A percentile compares a stretch with the other conserved stretches of the same genome.
Conservation (phyloP, 1,140 invertebrate species). For the Macrotrachela quadricornifera region DNA sequence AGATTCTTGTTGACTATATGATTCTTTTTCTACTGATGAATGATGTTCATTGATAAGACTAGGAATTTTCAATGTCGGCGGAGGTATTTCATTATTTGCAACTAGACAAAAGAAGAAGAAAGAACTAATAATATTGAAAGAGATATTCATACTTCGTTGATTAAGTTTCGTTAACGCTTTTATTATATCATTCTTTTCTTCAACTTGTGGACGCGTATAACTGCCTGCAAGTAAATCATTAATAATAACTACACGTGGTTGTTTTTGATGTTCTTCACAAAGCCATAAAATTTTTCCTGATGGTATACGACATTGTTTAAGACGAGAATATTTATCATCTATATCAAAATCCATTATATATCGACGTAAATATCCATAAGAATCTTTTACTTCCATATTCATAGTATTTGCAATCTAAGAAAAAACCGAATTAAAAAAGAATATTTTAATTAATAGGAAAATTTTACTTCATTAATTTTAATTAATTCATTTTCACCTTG, state of each 20-base stretch:
- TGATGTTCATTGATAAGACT: no score
- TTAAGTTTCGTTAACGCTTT: no score
- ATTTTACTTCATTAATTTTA: not conserved
- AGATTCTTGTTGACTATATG: no score
- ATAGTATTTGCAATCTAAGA: not conserved
- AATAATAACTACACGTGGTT: conserved; percentile 11
- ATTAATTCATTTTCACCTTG: not conserved
- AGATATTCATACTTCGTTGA: no score
- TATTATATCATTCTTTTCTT: no score
- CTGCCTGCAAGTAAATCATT: not conserved
- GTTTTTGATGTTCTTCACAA: conserved; percentile 18
- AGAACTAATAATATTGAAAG: no score
- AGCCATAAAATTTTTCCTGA: conserved; percentile 26
- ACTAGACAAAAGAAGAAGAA: no score
- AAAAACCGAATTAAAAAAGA: not conserved
- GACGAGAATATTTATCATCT: not conserved
- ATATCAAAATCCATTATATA: not conserved
- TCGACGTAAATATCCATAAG: not conserved
- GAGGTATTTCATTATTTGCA: no score
- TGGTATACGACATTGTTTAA: conserved; percentile 19
- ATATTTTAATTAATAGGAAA: not conserved
- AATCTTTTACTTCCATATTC: not conserved
- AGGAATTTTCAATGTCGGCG: no score
- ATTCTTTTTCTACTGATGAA: no score
- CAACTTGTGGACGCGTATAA: no score